Base-by-base conservation (phyloP, 2,888 invertebrate genomes). In the Hypolimnas misippus region DNA sequence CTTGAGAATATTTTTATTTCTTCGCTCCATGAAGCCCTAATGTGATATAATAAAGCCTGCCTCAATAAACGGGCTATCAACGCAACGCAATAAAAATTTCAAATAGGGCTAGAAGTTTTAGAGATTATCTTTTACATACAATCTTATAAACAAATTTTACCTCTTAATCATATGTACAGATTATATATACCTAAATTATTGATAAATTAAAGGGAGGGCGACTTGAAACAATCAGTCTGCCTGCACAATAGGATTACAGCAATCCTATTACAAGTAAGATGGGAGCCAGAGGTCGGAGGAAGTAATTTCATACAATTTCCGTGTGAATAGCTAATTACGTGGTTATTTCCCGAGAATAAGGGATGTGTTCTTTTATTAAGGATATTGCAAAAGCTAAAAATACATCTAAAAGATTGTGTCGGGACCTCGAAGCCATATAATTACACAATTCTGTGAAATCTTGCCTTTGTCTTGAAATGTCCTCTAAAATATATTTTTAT, bases 291-390 rank as follows among this genome's bases (percentile, higher is more conserved):
- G 21, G 25, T 56, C 4, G 31, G 14, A 57, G 42, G 38, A 66
- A 46, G 51, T 46, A 56, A 64, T 62, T 49, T 42, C 55, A 16
- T 19, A 62, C 49, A 55, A 59, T 66, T 35, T 66, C 66, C 64
- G 61, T 64, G 38, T 58, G 58, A 64, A 66, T 49, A 49, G 25
- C 46, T 55, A 61, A 66, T 64, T 62, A 62, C 46, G 46, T 29
- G 44, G 51, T 33, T 58, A 61, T 56, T 62, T 64, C 58, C 64
- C 35, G 38, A n/a, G 31, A 7, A 19, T 49, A 49, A 49, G 8
- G 62, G 58, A 62, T 62, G 55, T 58, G 52, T 56, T 29, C 29
- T 49, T 58, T 56, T 29, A 55, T 49, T 42, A 40, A 55, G 58
- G 55, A 62, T 56, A 55, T 61, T 56, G 49, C 33, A 12, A 29